Evolutionary conservation across 1,140 invertebrate species (phyloP).

Genomic region (Orchesella cincta): DNA sequence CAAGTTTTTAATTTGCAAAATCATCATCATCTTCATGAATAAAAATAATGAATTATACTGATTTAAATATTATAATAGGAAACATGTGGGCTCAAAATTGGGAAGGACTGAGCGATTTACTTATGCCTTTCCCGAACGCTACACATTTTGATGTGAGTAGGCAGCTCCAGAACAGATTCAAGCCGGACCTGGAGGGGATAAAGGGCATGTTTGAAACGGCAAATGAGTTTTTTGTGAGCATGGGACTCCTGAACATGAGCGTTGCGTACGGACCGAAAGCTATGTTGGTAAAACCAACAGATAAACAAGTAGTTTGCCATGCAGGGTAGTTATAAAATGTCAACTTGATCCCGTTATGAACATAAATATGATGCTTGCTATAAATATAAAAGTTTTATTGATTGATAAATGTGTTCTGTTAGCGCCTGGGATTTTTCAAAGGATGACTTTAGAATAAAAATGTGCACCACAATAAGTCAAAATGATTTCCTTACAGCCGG

Average conservation of each 20-base stretch:
- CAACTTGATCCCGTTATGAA: too few relatives aligned
- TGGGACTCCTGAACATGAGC: slow-evolving; percentile 46
- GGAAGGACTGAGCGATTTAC: slow-evolving; percentile 55
- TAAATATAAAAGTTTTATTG: too few relatives aligned
- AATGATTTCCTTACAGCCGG: slow-evolving; percentile 72
- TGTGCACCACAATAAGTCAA: slow-evolving; percentile 71
- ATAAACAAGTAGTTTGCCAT: slow-evolving; percentile 69
- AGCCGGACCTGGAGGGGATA: slow-evolving; percentile 33
- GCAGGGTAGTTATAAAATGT: slow-evolving; percentile 58
- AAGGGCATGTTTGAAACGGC: slow-evolving; percentile 56
- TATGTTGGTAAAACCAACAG: slow-evolving; percentile 55
- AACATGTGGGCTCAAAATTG: slow-evolving; percentile 89
- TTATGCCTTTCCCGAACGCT: slow-evolving; percentile 52
- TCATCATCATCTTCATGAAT: too few relatives aligned
- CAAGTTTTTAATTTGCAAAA: too few relatives aligned
- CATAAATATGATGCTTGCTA: too few relatives aligned
- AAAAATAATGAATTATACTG: too few relatives aligned
- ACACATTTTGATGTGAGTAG: slow-evolving; percentile 52
- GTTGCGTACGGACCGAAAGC: slow-evolving; percentile 43
- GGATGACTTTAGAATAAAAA: slow-evolving; percentile 74
- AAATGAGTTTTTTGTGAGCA: slow-evolving; percentile 50
- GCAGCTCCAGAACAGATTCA: slow-evolving; percentile 41
- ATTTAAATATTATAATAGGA: too few relatives aligned
- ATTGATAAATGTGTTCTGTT: too few relatives aligned
- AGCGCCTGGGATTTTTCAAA: slow-evolving; percentile 77